These are phyloP conservation scores for roundworm (Caenorhabditis elegans) DNA, from an alignment of 1,140 invertebrate genomes.

Conservation along the genomic window WBcel235 BX284605.5:9788501-9789000, in stretches of 20 bases:
- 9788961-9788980: slow-evolving; percentile 60
- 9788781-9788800: slow-evolving; percentile 61
- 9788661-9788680: slow-evolving; percentile 57
- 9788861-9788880: slow-evolving; percentile 53
- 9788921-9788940: slow-evolving; percentile 64
- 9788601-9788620: slow-evolving; percentile 52
- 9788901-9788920: slow-evolving; percentile 64
- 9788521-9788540: slow-evolving; percentile 66
- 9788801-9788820: slow-evolving; percentile 65
- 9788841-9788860: slow-evolving; percentile 64
- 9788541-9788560: slow-evolving; percentile 65
- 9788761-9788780: slow-evolving; percentile 61
- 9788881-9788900: slow-evolving; percentile 47
- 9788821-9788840: slow-evolving; percentile 65
- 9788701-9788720: slow-evolving; percentile 64
- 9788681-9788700: slow-evolving; percentile 51
- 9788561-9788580: slow-evolving; percentile 64
- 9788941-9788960: slow-evolving; percentile 66
- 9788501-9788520: slow-evolving; percentile 65
- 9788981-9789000: slow-evolving; percentile 63
- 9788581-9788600: slow-evolving; percentile 61
- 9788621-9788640: slow-evolving; percentile 64
- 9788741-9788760: slow-evolving; percentile 58
- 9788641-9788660: slow-evolving; percentile 65
- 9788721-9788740: slow-evolving; percentile 50